Evolutionary conservation across 2,797 vertebrate species (phyloP).

Genomic region (Lemur catta): DNA sequence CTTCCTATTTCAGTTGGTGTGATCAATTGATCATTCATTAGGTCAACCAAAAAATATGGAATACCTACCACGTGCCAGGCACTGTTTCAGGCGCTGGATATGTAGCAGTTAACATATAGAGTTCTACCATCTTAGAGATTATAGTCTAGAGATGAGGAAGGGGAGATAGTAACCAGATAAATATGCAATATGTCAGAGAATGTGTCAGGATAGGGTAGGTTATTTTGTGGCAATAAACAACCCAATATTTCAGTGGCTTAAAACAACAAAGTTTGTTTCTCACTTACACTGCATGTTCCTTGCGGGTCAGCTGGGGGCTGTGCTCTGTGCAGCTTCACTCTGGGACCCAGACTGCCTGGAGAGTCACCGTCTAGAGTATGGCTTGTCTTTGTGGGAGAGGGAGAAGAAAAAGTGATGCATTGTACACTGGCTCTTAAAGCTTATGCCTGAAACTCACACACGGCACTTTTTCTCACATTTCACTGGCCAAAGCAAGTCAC

Average conservation of each 20-base stretch:
- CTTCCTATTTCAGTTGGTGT: neutral
- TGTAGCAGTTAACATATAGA: neutral
- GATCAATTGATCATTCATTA: neutral
- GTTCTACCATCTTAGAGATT: neutral
- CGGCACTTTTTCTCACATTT: neutral
- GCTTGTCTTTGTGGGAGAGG: neutral
- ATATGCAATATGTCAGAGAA: neutral
- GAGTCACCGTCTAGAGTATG: neutral
- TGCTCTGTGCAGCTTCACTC: neutral
- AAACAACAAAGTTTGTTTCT: conserved; percentile 11
- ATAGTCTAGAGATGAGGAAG: neutral
- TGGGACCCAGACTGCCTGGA: neutral
- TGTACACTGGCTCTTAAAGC: neutral
- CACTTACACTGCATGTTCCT: neutral
- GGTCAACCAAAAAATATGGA: neutral
- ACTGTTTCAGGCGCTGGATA: neutral
- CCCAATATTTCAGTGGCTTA: neutral
- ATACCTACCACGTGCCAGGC: neutral
- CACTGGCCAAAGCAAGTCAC: neutral
- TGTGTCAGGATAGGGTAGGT: neutral
- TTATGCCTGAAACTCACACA: neutral
- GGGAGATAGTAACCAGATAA: neutral
- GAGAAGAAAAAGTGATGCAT: neutral
- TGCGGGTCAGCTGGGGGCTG: neutral
- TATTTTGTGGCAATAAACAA: neutral